These are phyloP conservation scores for Icerya purchasi DNA, from an alignment of 2,888 invertebrate species.

Conservation along the genomic window DNA sequence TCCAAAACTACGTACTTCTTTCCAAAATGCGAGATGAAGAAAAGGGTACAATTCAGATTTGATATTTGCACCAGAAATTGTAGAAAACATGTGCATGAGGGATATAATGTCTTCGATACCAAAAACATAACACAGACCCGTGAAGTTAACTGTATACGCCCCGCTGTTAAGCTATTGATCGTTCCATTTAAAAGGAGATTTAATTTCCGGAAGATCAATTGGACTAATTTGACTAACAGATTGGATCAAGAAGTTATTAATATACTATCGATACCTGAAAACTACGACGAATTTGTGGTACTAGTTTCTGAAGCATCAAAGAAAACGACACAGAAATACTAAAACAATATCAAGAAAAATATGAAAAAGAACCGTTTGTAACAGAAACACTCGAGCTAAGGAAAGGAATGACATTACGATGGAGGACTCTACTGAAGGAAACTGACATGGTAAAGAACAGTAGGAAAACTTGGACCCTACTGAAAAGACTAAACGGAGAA, in stretches of 20 bases:
- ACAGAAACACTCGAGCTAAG: no score
- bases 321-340: not conserved
- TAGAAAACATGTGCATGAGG: no score
- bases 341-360: not conserved
- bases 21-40: no score
- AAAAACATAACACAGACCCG: not conserved
- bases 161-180: not conserved
- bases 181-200: not conserved
- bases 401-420: no score
- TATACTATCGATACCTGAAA: not conserved
- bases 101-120: not conserved
- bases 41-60: not conserved
- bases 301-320: not conserved
- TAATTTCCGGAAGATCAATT: not conserved
- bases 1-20: not conserved
- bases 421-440: not conserved
- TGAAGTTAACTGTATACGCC: not conserved
- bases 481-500: not conserved
- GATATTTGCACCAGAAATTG: not conserved
- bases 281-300: not conserved
- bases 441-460: not conserved
- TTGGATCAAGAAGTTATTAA: not conserved
- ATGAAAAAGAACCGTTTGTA: not conserved
- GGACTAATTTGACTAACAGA: not conserved
- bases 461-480: not conserved